These are phyloP conservation scores for Carposina sasakii DNA, from an alignment of 1,140 invertebrate genomes.

Conservation along the genomic window DNA sequence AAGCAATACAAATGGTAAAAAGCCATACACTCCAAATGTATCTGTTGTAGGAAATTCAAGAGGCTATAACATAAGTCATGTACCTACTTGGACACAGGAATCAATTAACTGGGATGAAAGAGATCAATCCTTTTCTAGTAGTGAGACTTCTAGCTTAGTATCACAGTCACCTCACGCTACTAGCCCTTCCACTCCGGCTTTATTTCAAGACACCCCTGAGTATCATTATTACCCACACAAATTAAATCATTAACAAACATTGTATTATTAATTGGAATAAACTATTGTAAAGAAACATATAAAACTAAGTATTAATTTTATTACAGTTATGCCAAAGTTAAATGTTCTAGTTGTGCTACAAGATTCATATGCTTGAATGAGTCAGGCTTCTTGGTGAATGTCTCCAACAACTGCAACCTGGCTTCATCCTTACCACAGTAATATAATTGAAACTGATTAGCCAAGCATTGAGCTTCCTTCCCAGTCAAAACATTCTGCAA, in stretches of 20 bases:
- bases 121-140: no score
- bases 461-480: conserved; percentile 87
- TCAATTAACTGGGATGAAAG: no score
- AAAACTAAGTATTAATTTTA: neutral
- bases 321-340: conserved; percentile 52
- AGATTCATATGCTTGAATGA: conserved; percentile 89
- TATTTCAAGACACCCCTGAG: conserved; percentile 42
- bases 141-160: no score
- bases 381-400: conserved; percentile 81
- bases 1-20: neutral
- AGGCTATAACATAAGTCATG: conserved; percentile 17
- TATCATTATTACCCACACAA: conserved; percentile 53
- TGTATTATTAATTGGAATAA: neutral
- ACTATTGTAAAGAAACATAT: neutral
- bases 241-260: conserved; percentile 27
- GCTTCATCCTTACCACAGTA: conserved; percentile 79
- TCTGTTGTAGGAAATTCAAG: conserved; percentile 22
- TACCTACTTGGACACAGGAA: neutral
- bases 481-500: conserved; percentile 80
- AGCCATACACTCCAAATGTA: neutral
- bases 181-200: neutral
- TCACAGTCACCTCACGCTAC: no score
- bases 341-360: conserved; percentile 84
- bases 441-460: conserved; percentile 90
- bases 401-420: conserved; percentile 79